phyloP scores from a whole-genome alignment of 2,113 vertebrate species.

The Bambusicola thoracicus region DNA sequence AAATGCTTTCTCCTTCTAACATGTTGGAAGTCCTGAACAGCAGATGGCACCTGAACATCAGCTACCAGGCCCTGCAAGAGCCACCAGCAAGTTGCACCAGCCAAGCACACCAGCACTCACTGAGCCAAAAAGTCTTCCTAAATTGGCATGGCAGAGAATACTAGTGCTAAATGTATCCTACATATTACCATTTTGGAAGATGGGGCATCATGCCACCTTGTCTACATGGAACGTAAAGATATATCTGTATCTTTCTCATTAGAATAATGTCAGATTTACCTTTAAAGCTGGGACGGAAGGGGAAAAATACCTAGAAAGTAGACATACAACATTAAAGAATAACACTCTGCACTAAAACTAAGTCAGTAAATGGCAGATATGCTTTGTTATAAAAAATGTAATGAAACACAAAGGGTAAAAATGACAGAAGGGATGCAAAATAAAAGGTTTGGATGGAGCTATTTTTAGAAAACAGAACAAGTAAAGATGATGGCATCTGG shows the following conservation, averaged over 20 bases:
- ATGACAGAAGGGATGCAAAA: neutral
- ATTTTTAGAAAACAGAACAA: neutral
- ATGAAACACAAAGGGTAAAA: neutral
- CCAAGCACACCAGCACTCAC: accelerated
- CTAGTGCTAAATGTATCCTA: neutral
- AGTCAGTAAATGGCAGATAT: neutral
- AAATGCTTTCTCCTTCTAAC: neutral
- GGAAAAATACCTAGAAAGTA: neutral
- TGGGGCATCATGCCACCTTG: neutral
- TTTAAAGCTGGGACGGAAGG: neutral
- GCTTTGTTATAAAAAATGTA: neutral
- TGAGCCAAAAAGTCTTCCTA: neutral
- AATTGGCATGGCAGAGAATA: neutral
- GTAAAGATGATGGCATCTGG: neutral
- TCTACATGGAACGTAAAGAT: neutral
- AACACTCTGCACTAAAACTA: neutral
- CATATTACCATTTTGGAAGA: neutral
- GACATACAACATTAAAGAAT: neutral
- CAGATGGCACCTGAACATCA: constrained; percentile 3
- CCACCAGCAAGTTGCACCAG: neutral
- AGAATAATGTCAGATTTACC: neutral
- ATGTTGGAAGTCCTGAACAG: neutral
- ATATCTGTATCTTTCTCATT: neutral
- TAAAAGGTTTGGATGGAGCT: neutral
- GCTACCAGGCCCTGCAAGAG: neutral